Evolutionary conservation across 2,797 vertebrate species (phyloP).

Genomic region (Chromobotia macracanthus): DNA sequence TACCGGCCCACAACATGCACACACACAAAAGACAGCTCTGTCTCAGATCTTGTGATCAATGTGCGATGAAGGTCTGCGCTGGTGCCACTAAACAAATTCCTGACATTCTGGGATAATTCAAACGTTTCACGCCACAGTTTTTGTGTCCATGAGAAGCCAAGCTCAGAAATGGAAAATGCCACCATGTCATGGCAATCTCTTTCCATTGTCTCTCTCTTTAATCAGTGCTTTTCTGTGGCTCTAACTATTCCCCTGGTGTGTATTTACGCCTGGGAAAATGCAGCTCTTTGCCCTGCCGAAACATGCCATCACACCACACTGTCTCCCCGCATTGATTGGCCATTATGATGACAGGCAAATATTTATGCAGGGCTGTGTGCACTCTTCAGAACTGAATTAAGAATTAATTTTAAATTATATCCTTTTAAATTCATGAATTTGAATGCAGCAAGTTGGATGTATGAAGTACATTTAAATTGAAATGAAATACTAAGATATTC

Average conservation of each 20-base stretch:
- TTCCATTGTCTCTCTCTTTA: slow-evolving; percentile 82
- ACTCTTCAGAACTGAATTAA: neutral
- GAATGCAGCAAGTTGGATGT: neutral
- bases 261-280: slow-evolving; percentile 81
- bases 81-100: slow-evolving; percentile 81
- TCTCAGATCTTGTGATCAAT: slow-evolving; percentile 76
- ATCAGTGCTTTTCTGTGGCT: slow-evolving; percentile 78
- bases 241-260: slow-evolving; percentile 76
- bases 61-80: slow-evolving; percentile 72
- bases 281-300: slow-evolving; percentile 74
- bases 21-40: slow-evolving; percentile 61
- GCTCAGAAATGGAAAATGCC: slow-evolving; percentile 77
- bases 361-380: slow-evolving; percentile 9
- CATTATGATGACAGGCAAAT: slow-evolving; percentile 61
- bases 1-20: slow-evolving; percentile 46
- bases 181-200: slow-evolving; percentile 73
- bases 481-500: slow-evolving; percentile 2
- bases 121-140: slow-evolving; percentile 78
- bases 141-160: slow-evolving; percentile 72
- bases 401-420: neutral
- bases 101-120: slow-evolving; percentile 81
- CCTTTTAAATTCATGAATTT: no score
- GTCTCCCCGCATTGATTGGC: slow-evolving; percentile 3
- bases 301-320: slow-evolving; percentile 46
- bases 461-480: neutral